Percentiles rank a stretch among this genome's conserved stretches.
Conservation (phyloP, 2,797 vertebrate species). For the Eulemur coronatus region DNA sequence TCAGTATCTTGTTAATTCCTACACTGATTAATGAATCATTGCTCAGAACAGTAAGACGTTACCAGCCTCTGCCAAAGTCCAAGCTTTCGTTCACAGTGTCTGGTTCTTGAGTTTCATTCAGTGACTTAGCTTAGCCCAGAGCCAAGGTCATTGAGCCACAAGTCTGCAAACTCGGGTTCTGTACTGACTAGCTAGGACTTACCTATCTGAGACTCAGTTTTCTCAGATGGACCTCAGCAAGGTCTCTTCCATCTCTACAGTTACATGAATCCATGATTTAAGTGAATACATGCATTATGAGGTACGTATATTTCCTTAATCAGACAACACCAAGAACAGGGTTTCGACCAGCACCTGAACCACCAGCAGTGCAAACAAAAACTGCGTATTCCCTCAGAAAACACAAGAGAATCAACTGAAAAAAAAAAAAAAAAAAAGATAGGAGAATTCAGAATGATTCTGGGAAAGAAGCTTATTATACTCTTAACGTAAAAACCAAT, state of each 20-base stretch:
- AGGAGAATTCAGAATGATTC: neutral
- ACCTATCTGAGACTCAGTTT: neutral
- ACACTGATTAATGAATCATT: constrained; percentile 10
- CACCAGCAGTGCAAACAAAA: neutral
- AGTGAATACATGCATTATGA: neutral
- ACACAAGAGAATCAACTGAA: neutral
- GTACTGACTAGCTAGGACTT: neutral
- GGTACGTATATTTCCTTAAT: neutral
- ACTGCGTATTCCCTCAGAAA: neutral
- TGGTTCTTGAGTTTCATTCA: neutral
- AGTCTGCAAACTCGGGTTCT: neutral
- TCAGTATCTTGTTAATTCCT: constrained; percentile 36
- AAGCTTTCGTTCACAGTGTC: neutral
- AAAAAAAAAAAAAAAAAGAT: neutral
- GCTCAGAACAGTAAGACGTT: neutral
- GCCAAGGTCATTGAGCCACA: neutral
- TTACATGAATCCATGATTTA: neutral
- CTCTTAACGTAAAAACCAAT: neutral
- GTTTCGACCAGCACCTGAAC: neutral
- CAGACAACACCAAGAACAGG: neutral
- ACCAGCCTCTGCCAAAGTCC: neutral
- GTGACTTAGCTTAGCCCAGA: neutral
- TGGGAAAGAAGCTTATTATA: constrained; percentile 22
- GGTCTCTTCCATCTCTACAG: neutral
- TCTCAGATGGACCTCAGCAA: neutral